A percentile compares a stretch with the other conserved stretches of the same genome.
phyloP scores from a whole-genome alignment of 2,113 vertebrate species.

The Lethenteron camtschaticum region DNA sequence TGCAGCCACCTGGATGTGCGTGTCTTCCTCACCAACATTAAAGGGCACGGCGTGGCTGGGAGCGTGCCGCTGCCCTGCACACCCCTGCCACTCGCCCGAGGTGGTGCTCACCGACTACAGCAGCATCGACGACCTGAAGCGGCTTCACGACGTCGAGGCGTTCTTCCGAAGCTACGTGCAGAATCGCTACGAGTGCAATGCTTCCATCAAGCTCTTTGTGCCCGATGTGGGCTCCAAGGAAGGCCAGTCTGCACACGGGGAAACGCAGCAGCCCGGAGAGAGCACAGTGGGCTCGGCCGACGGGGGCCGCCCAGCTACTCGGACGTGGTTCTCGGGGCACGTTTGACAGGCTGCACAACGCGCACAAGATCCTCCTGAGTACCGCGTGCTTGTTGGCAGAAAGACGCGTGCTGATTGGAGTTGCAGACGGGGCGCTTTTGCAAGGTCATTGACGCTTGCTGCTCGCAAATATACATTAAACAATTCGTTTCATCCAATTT shows the following conservation, averaged over 20 bases:
- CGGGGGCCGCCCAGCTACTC: not conserved
- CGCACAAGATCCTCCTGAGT: conserved; percentile 1
- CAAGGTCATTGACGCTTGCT: not conserved
- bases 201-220: too few species aligned
- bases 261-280: too few species aligned
- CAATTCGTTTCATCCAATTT: too few species aligned
- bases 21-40: not conserved
- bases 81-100: not conserved
- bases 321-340: conserved; percentile 1
- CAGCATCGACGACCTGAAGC: too few species aligned
- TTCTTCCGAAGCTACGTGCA: too few species aligned
- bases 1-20: conserved; percentile 2
- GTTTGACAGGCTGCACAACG: conserved; percentile 4
- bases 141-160: too few species aligned
- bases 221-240: too few species aligned
- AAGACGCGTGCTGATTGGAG: conserved; percentile 1
- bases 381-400: conserved; percentile 3
- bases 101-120: conserved; percentile 1
- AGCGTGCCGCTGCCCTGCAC: not conserved
- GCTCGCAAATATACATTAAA: too few species aligned
- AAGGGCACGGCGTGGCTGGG: not conserved
- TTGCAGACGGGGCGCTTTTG: conserved; percentile 1
- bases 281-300: too few species aligned
- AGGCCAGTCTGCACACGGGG: too few species aligned
- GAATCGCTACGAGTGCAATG: too few species aligned